Evolutionary conservation across 2,797 vertebrate species (phyloP).

Genomic region (Leucoraja ocellata): DNA sequence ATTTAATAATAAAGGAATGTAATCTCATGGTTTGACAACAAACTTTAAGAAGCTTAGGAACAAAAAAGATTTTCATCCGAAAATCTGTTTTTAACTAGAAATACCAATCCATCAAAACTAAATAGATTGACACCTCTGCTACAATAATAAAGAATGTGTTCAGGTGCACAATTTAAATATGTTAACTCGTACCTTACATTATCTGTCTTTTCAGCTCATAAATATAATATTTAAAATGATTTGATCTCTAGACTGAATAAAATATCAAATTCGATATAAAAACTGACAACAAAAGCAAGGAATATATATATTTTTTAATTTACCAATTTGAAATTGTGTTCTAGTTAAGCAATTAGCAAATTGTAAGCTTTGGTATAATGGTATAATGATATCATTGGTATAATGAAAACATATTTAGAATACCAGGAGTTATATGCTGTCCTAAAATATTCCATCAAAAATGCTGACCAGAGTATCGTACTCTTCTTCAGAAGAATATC

Average conservation of each 20-base stretch:
- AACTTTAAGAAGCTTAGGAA: not conserved
- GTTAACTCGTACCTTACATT: not conserved
- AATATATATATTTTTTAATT: not conserved
- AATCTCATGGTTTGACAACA: not conserved
- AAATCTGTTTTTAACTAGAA: not conserved
- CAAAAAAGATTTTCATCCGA: not conserved
- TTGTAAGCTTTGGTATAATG: too few species aligned
- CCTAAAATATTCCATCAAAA: constrained; percentile 90
- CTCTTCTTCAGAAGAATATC: constrained; percentile 54
- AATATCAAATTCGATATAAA: not conserved
- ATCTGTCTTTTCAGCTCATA: not conserved
- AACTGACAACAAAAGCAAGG: not conserved
- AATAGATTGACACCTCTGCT: not conserved
- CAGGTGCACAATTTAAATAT: not conserved
- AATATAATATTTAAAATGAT: not conserved
- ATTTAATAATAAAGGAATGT: not conserved
- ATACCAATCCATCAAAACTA: not conserved
- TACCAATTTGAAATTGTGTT: not conserved
- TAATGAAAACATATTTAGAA: not conserved
- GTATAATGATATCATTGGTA: not conserved
- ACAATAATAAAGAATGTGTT: not conserved
- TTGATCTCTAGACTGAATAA: not conserved
- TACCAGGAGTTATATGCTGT: not conserved
- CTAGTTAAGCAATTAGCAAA: not conserved
- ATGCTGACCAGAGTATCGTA: constrained; percentile 71